Evolutionary conservation across 2,888 invertebrate genomes (phyloP).

Genomic region (Pimpla rufipes): DNA sequence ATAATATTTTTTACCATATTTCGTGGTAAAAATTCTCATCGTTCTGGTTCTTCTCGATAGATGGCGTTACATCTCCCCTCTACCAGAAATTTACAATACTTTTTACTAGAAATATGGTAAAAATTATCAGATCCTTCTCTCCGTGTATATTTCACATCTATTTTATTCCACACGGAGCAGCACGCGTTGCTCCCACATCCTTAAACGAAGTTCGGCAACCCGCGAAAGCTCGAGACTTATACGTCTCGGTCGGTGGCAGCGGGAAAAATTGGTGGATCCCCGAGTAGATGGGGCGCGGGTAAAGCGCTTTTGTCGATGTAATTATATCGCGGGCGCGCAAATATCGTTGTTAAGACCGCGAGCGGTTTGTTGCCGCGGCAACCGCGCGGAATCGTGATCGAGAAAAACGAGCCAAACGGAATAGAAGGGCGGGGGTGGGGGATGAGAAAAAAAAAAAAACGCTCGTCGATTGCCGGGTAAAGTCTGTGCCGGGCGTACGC

Average conservation of each 20-base stretch:
- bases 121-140: no score
- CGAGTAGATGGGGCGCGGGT: conserved; percentile 14
- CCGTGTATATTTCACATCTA: no score
- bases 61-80: no score
- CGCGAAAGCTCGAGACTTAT: conserved; percentile 19
- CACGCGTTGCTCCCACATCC: neutral
- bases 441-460: conserved; percentile 52
- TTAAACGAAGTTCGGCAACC: conserved; percentile 1
- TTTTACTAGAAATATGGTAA: no score
- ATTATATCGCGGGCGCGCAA: conserved; percentile 81
- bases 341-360: conserved; percentile 78
- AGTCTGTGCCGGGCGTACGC: conserved; percentile 50
- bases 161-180: no score
- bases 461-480: conserved; percentile 60
- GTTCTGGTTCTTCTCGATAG: no score
- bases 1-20: no score
- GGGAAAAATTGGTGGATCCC: conserved; percentile 48
- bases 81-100: no score
- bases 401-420: conserved; percentile 61
- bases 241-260: neutral
- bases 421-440: conserved; percentile 9
- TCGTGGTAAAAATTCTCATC: no score
- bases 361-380: conserved; percentile 22
- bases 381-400: conserved; percentile 31
- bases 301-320: conserved; percentile 74